phyloP scores from a whole-genome alignment of 2,797 vertebrate species.

The Perdix hodgsoniae region DNA sequence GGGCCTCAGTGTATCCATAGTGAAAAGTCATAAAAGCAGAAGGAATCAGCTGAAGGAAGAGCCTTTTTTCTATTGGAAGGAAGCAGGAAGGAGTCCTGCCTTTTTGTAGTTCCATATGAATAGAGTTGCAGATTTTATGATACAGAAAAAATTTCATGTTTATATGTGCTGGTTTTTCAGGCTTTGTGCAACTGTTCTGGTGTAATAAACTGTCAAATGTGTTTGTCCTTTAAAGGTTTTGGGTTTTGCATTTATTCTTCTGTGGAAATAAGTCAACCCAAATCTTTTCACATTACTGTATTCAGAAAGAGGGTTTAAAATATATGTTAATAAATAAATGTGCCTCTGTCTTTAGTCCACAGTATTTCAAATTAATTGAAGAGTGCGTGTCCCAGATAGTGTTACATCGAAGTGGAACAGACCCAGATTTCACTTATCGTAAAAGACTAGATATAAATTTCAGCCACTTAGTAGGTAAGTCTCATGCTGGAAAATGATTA shows the following conservation, averaged over 20 bases:
- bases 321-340: neutral
- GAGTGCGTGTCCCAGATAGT: constrained; percentile 97
- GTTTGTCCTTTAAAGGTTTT: neutral
- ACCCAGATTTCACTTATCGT: constrained; percentile 96
- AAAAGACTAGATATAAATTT: constrained; percentile 95
- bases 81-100: neutral
- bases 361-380: constrained; percentile 98
- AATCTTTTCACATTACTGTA: neutral
- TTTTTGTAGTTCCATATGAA: neutral
- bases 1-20: neutral
- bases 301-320: neutral
- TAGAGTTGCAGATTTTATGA: neutral
- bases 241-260: neutral
- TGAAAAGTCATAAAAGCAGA: neutral
- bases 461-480: constrained; percentile 92
- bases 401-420: constrained; percentile 92
- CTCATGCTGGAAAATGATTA: neutral
- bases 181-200: neutral
- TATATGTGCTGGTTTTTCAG: neutral
- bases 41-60: neutral
- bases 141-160: neutral
- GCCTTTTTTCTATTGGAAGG: neutral
- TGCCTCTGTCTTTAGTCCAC: constrained; percentile 83
- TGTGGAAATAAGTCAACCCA: neutral
- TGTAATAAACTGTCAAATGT: neutral